Conservation (phyloP, 1,140 invertebrate species). For the Euborellia annulipes region DNA sequence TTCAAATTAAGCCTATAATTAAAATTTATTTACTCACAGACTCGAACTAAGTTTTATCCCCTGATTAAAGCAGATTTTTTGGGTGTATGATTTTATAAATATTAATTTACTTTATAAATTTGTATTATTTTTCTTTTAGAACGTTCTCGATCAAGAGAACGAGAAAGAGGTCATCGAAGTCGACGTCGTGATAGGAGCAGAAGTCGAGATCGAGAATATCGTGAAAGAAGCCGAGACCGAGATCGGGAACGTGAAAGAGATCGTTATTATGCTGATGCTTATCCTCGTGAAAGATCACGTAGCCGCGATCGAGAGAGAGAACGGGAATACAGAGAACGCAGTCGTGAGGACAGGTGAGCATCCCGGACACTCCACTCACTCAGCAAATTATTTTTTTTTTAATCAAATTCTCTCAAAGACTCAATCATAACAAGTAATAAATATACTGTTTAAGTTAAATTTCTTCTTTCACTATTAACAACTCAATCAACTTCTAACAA, state of each 20-base stretch:
- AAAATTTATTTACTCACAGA: background rate
- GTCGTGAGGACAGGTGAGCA: conserved; percentile 55
- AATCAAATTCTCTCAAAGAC: too few species aligned
- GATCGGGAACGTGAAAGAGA: conserved; percentile 30
- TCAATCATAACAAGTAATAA: too few species aligned
- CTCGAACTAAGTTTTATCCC: background rate
- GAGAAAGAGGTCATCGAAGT: conserved; percentile 48
- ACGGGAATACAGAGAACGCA: conserved; percentile 41
- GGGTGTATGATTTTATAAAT: background rate
- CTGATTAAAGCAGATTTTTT: background rate
- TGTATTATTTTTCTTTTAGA: conserved; percentile 26
- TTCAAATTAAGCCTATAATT: background rate
- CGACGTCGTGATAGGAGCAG: conserved; percentile 57
- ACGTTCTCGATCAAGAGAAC: conserved; percentile 59
- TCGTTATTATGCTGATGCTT: conserved; percentile 23
- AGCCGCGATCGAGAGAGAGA: conserved; percentile 25
- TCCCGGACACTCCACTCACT: too few species aligned
- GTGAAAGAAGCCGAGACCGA: conserved; percentile 54
- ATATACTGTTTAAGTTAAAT: too few species aligned
- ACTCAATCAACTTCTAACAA: too few species aligned
- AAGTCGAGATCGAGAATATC: conserved; percentile 57
- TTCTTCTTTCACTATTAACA: too few species aligned
- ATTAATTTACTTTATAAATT: background rate
- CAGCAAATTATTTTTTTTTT: too few species aligned
- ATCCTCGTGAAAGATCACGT: conserved; percentile 28